Evolutionary conservation across 2,888 invertebrate genomes (phyloP).

Genomic region (Sphaeridia pumilis): DNA sequence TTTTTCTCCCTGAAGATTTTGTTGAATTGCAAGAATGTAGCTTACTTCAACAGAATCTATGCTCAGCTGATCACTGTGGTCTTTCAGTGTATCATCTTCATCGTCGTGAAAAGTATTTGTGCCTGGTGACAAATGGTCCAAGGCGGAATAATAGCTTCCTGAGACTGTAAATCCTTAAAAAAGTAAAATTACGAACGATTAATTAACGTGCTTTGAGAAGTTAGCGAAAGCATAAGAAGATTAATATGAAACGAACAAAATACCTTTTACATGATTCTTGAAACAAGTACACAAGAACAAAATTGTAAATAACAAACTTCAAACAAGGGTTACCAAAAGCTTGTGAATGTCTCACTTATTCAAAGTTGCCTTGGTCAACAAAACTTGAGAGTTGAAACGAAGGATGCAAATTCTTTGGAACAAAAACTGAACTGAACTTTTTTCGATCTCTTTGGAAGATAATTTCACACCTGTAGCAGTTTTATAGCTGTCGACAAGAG

Average conservation of each 20-base stretch:
- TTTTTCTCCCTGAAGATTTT: no score
- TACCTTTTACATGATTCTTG: background rate
- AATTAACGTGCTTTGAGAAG: no score
- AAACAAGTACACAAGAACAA: no score
- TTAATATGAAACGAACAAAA: background rate
- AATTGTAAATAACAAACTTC: no score
- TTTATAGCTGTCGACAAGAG: constrained; percentile 24
- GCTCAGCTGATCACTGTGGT: constrained; percentile 29
- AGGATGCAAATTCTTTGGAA: background rate
- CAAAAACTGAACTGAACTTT: no score
- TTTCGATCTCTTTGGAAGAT: background rate
- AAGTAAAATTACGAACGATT: background rate
- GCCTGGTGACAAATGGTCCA: constrained; percentile 15
- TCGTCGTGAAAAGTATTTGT: constrained; percentile 13
- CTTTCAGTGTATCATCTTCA: constrained; percentile 29
- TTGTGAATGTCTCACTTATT: no score
- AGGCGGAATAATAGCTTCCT: constrained; percentile 29
- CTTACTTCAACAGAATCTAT: constrained; percentile 30
- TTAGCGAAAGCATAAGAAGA: background rate
- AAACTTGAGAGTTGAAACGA: no score
- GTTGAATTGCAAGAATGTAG: background rate
- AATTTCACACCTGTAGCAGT: constrained; percentile 18
- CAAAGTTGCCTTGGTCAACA: no score
- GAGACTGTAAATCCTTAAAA: constrained; percentile 16
- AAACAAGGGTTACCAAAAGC: no score